phyloP scores from a whole-genome alignment of 2,113 vertebrate genomes.

The Donacobius atricapilla region DNA sequence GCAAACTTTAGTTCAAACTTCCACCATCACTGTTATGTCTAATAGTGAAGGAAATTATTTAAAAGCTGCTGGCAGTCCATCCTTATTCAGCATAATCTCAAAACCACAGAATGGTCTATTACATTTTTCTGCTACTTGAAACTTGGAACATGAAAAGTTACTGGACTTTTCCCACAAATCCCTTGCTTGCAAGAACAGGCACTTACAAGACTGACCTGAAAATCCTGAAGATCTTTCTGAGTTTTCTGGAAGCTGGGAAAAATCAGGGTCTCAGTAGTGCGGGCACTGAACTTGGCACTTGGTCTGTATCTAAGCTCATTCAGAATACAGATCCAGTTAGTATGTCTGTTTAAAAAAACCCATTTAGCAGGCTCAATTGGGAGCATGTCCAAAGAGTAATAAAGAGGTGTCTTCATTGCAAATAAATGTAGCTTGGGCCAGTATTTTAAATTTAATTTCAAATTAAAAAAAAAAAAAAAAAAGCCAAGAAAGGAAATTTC shows the following conservation, averaged over 20 bases:
- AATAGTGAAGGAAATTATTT: slow-evolving; percentile 41
- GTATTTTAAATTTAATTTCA: not conserved
- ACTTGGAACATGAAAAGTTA: not conserved
- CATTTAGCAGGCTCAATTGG: not conserved
- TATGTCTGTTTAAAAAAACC: not conserved
- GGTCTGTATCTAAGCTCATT: not conserved
- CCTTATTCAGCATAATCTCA: not conserved
- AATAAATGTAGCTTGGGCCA: not conserved
- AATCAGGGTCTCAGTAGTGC: not conserved
- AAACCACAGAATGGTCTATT: slow-evolving; percentile 22
- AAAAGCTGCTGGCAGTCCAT: not conserved
- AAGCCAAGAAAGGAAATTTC: not conserved
- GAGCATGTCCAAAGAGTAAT: not conserved
- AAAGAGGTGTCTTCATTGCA: not conserved
- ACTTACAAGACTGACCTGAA: not conserved
- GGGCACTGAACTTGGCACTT: not conserved
- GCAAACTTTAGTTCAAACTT: slow-evolving; percentile 2
- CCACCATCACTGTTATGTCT: not conserved
- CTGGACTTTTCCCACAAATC: not conserved
- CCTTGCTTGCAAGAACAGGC: not conserved
- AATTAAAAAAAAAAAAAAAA: not conserved
- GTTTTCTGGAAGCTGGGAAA: not conserved
- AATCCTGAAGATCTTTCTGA: not conserved
- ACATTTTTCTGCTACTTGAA: not conserved
- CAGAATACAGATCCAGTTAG: not conserved